Conservation (phyloP, 53 echinoderm and acorn worm genomes). For the Zoroaster sp. region DNA sequence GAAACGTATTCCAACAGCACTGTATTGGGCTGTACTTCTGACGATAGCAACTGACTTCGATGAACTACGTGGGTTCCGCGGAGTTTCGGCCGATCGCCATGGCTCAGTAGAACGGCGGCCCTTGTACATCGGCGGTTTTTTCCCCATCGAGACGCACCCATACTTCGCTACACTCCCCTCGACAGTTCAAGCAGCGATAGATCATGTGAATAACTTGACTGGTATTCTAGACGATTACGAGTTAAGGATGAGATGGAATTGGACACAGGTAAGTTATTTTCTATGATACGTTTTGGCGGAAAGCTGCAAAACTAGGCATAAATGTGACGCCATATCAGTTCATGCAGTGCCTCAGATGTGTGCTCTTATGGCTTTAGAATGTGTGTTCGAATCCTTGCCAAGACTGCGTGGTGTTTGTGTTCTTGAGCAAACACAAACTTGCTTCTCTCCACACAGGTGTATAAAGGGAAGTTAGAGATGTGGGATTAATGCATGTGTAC, state of each 20-base stretch:
- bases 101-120: neutral
- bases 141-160: slow-evolving; percentile 48
- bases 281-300: neutral
- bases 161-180: slow-evolving; percentile 34
- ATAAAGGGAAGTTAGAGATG: no score
- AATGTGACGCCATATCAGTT: neutral
- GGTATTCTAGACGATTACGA: slow-evolving; percentile 64
- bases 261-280: slow-evolving; percentile 57
- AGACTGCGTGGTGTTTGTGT: neutral
- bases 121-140: slow-evolving; percentile 64
- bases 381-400: neutral
- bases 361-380: neutral
- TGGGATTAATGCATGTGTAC: no score
- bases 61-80: slow-evolving; percentile 7
- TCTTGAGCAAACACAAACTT: no score
- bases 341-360: neutral
- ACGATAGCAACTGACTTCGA: slow-evolving; percentile 5
- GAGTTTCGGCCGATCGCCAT: neutral
- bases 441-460: neutral
- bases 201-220: slow-evolving; percentile 61
- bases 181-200: slow-evolving; percentile 59
- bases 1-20: neutral
- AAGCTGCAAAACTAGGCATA: neutral
- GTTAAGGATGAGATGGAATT: slow-evolving; percentile 69
- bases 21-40: neutral